Evolutionary conservation across 2,113 vertebrate genomes (phyloP), one percentile per base, ranked within the genome.

Genomic region (Sigmodon hispidus): DNA sequence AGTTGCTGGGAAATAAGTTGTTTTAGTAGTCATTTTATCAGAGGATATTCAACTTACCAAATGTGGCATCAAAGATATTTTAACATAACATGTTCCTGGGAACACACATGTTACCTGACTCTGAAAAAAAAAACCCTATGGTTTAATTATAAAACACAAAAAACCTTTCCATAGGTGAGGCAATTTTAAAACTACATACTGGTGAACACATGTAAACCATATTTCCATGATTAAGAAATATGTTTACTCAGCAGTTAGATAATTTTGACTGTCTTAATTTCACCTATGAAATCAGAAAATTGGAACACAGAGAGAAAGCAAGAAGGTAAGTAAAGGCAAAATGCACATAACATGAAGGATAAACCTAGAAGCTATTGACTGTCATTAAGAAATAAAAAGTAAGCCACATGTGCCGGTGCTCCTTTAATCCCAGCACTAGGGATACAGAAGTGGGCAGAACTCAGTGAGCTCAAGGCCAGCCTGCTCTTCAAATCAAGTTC

Each of bases 21-120:
- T 94, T 94, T 86, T 2, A 69, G 31, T 84, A 95, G 59, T 89
- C 57, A 48, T 15, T 45, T 89, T 94, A 89, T 75, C 67, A 75
- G 17, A 10, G 16, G 55, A 80, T 83, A 73, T 87, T 10, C 40
- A 95, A 1, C 8, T 96, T 29, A 48, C 11, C 89, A 89, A 91
- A 72, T 76, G 26, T 61, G 19, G 36, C 45, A 48, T 55, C 55
- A 92, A 94, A 86, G 63, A 81, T 1, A 57, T 52, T 59, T 90
- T 85, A 87, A 55, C 63, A 81, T 84, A 90, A 55, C 31, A 55
- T 43, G 3, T 92, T 89, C 9, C 63, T 94, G 21, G 13, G 79
- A 89, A 34, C 75, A 17, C 13, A 26, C 29, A 59, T 83, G 87
- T 92, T 93, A 52, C 65, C 89, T 89, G 43, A 81, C 3, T 73